Percentiles rank a stretch among this genome's conserved stretches.
These are phyloP conservation scores for Drosophila subobscura DNA, from an alignment of 1,140 invertebrate species.

Conservation along the genomic window DNA sequence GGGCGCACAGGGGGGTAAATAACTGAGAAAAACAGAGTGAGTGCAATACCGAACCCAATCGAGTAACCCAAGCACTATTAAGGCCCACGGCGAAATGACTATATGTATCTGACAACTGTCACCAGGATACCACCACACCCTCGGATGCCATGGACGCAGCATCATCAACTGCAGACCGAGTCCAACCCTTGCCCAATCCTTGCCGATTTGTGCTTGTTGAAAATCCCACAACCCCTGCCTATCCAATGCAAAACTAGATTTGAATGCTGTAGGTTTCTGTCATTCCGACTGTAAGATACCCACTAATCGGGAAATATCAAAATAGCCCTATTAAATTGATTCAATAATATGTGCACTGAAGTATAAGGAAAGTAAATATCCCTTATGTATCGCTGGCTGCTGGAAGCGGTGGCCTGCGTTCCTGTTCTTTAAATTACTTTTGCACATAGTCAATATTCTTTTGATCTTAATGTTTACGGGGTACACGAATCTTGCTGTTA, in stretches of 20 bases:
- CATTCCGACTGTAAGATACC: too few species aligned
- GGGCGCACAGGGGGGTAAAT: background rate
- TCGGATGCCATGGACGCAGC: constrained; percentile 9
- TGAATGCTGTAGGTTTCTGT: background rate
- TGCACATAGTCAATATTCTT: too few species aligned
- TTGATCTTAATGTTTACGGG: too few species aligned
- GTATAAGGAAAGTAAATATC: too few species aligned
- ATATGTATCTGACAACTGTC: constrained; percentile 54
- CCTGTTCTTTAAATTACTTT: too few species aligned
- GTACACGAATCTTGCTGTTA: constrained; percentile 57
- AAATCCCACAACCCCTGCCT: constrained; percentile 50
- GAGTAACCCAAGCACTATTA: constrained; percentile 52
- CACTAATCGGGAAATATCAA: too few species aligned
- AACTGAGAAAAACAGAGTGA: constrained; percentile 1
- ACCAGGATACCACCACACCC: constrained; percentile 24
- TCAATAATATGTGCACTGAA: too few species aligned
- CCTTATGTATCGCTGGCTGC: too few species aligned
- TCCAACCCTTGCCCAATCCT: constrained; percentile 22
- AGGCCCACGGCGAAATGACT: constrained; percentile 53
- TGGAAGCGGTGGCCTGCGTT: too few species aligned
- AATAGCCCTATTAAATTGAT: too few species aligned
- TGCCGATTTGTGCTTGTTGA: constrained; percentile 10
- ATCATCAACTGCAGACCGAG: constrained; percentile 44
- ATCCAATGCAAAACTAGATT: constrained; percentile 75
- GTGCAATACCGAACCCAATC: constrained; percentile 36